These are phyloP conservation scores for Brachionus rubens DNA, from an alignment of 1,140 invertebrate species.

Conservation along the genomic window DNA sequence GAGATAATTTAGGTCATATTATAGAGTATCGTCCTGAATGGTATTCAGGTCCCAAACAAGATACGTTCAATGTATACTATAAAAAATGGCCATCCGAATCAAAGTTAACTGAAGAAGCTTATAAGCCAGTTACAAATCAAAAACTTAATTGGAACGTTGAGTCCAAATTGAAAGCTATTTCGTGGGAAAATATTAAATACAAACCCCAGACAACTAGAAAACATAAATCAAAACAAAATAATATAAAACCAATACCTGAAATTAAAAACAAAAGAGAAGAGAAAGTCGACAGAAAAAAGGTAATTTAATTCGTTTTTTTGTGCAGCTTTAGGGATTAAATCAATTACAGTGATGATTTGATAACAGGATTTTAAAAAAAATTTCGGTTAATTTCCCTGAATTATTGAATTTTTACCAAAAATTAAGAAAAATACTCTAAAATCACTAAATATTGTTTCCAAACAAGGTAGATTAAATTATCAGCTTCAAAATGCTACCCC, in stretches of 20 bases:
- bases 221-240: neutral
- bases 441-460: too few species aligned
- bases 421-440: too few species aligned
- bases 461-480: too few species aligned
- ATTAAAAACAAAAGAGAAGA: neutral
- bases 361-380: too few species aligned
- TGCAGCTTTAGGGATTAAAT: too few species aligned
- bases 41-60: constrained; percentile 1
- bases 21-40: neutral
- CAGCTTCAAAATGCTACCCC: too few species aligned
- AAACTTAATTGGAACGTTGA: constrained; percentile 31
- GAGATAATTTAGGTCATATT: too few species aligned
- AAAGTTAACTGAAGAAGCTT: neutral
- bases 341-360: too few species aligned
- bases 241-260: constrained; percentile 1
- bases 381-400: too few species aligned
- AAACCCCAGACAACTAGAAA: neutral
- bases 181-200: constrained; percentile 41
- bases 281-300: too few species aligned
- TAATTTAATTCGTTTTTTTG: too few species aligned
- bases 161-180: constrained; percentile 20
- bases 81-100: constrained; percentile 21
- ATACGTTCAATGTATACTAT: constrained; percentile 41
- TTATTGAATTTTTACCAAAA: too few species aligned
- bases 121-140: neutral